Conservation (phyloP, 1,140 invertebrate species). For the Elymnias hypermnestra region DNA sequence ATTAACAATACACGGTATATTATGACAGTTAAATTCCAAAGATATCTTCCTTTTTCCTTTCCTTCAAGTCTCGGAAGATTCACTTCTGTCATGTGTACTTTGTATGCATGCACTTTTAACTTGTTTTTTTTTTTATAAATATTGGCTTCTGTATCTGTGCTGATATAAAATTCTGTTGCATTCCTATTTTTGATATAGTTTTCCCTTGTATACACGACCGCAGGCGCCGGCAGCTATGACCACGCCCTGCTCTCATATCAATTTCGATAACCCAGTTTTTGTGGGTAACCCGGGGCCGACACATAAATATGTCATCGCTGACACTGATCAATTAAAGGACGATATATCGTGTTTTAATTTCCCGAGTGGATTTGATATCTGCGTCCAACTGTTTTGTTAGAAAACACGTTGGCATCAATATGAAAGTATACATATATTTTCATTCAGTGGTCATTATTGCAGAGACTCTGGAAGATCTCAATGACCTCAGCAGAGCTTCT, state of each 20-base stretch:
- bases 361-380: too few species aligned
- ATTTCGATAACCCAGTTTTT: constrained; percentile 54
- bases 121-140: constrained; percentile 7
- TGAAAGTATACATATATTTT: too few species aligned
- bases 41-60: too few species aligned
- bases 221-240: constrained; percentile 49
- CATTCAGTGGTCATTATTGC: too few species aligned
- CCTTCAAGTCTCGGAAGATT: too few species aligned
- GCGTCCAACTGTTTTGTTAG: too few species aligned
- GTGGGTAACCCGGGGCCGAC: background rate
- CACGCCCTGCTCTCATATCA: constrained; percentile 35
- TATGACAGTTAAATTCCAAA: too few species aligned
- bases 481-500: too few species aligned
- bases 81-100: too few species aligned
- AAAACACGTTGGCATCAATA: too few species aligned
- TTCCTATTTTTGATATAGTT: constrained; percentile 40
- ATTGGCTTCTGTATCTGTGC: constrained; percentile 20
- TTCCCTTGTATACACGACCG: constrained; percentile 40
- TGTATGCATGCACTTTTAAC: background rate
- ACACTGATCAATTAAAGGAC: constrained; percentile 51
- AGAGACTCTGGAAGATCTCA: too few species aligned
- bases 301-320: constrained; percentile 66
- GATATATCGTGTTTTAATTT: constrained; percentile 16
- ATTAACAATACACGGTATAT: too few species aligned
- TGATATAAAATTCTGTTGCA: constrained; percentile 24